Percentiles rank a stretch among this genome's conserved stretches.
phyloP scores from a whole-genome alignment of 2,888 invertebrate genomes.

The Pelosia muscerda region DNA sequence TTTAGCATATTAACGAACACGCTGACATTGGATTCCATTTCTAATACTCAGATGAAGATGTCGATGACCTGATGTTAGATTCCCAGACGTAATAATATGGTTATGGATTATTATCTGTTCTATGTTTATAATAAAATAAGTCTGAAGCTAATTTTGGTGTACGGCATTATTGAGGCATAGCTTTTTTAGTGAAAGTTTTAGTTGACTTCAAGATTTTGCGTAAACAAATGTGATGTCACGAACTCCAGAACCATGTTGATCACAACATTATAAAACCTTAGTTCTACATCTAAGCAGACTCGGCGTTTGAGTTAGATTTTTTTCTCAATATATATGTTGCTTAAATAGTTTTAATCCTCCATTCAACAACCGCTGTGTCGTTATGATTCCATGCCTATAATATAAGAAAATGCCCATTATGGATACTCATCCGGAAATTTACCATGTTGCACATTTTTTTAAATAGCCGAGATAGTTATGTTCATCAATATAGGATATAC shows the following conservation, averaged over 20 bases:
- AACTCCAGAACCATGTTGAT: not conserved
- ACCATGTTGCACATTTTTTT: too few relatives aligned
- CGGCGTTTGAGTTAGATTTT: too few relatives aligned
- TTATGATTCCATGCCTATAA: too few relatives aligned
- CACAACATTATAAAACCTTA: too few relatives aligned
- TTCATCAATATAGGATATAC: too few relatives aligned
- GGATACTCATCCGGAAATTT: too few relatives aligned
- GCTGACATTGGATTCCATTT: conserved; percentile 15
- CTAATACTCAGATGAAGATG: not conserved
- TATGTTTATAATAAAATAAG: too few relatives aligned
- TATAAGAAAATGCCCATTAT: too few relatives aligned
- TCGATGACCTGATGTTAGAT: conserved; percentile 13
- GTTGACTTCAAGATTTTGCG: not conserved
- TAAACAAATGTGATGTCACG: not conserved
- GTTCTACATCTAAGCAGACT: too few relatives aligned
- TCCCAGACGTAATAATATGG: not conserved
- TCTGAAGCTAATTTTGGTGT: not conserved
- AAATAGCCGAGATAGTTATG: too few relatives aligned
- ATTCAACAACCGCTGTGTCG: not conserved
- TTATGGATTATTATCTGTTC: too few relatives aligned
- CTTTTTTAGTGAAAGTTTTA: not conserved
- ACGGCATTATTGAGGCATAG: not conserved
- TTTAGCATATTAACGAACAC: conserved; percentile 19
- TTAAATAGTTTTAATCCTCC: not conserved
- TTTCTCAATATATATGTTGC: too few relatives aligned